These are phyloP conservation scores for Sarcophaga subvicina DNA, from an alignment of 2,888 invertebrate species.

Conservation along the genomic window DNA sequence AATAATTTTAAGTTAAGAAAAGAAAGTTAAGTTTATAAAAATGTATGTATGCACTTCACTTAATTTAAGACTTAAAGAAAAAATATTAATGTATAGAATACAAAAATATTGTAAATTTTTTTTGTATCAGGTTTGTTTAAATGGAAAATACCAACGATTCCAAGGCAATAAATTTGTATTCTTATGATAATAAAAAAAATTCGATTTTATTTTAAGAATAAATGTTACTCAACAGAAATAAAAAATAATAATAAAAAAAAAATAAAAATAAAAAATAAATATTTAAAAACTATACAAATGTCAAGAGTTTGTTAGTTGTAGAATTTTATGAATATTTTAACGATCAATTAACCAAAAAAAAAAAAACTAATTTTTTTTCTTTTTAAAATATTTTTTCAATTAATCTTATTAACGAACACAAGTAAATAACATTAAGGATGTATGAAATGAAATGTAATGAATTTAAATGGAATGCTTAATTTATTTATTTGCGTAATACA, in stretches of 20 bases:
- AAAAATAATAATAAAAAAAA: slow-evolving; percentile 8
- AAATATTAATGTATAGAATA: background rate
- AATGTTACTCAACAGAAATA: slow-evolving; percentile 45
- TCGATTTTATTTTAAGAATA: background rate
- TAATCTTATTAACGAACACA: slow-evolving; percentile 61
- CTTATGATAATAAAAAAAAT: slow-evolving; percentile 10
- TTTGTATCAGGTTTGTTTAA: slow-evolving; percentile 43
- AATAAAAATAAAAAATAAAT: slow-evolving; percentile 17
- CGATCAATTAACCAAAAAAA: slow-evolving; percentile 36
- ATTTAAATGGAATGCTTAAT: background rate
- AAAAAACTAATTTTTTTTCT: slow-evolving; percentile 50
- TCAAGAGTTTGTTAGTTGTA: background rate
- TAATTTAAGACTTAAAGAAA: slow-evolving; percentile 38
- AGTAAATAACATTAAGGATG: slow-evolving; percentile 19
- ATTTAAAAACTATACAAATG: slow-evolving; percentile 36
- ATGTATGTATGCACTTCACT: slow-evolving; percentile 63
- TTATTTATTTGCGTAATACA: slow-evolving; percentile 42
- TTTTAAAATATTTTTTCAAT: slow-evolving; percentile 31
- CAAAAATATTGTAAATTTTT: slow-evolving; percentile 2
- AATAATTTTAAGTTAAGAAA: background rate
- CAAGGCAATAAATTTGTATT: slow-evolving; percentile 9
- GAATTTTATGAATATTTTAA: slow-evolving; percentile 48
- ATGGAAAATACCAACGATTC: slow-evolving; percentile 20
- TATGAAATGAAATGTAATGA: too few relatives aligned
- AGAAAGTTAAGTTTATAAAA: background rate